phyloP scores from a whole-genome alignment of 2,888 invertebrate genomes.

The Diaphora mendica region DNA sequence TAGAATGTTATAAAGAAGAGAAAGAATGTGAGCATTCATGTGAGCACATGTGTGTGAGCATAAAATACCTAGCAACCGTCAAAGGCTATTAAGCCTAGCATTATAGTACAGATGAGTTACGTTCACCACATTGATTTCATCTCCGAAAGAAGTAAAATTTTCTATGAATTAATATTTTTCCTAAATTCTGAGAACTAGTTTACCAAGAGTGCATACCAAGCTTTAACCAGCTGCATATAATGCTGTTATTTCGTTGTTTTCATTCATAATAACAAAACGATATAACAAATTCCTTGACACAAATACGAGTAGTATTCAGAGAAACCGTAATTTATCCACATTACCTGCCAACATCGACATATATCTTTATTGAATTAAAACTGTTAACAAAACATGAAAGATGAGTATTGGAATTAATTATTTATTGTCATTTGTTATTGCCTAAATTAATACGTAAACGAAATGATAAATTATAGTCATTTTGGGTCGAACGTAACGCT shows the following conservation, averaged over 20 bases:
- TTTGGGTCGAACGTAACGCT: conserved; percentile 67
- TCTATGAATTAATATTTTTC: conserved; percentile 27
- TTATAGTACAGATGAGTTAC: neutral
- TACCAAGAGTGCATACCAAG: conserved; percentile 12
- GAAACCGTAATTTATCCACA: conserved; percentile 28
- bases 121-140: conserved; percentile 10
- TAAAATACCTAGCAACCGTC: conserved; percentile 16
- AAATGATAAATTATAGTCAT: conserved; percentile 78
- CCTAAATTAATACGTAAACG: conserved; percentile 57
- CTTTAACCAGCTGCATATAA: conserved; percentile 19
- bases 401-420: conserved; percentile 15
- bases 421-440: conserved; percentile 59
- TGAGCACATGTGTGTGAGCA: too few species aligned
- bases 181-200: conserved; percentile 20
- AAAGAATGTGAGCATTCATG: too few species aligned
- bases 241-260: conserved; percentile 10
- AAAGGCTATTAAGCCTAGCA: conserved; percentile 14
- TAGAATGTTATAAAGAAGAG: too few species aligned
- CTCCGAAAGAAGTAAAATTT: conserved; percentile 1
- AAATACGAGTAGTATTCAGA: conserved; percentile 23
- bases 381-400: neutral
- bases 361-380: neutral
- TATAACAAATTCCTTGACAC: conserved; percentile 33
- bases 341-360: neutral
- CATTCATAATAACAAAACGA: conserved; percentile 19